phyloP scores from a whole-genome alignment of 2,797 vertebrate genomes.

The Streptopelia turtur region DNA sequence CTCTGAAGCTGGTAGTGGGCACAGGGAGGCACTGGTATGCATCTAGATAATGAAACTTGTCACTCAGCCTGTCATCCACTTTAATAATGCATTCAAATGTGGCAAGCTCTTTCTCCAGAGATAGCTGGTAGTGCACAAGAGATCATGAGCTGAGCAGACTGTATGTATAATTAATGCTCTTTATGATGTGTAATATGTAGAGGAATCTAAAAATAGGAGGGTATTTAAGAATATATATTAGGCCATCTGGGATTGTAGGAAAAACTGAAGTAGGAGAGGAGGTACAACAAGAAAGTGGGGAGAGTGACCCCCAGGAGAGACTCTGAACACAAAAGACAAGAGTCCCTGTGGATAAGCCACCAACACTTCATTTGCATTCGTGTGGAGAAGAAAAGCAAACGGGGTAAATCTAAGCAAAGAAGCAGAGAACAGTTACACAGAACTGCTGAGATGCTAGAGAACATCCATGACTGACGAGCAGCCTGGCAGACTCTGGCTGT shows the following conservation, averaged over 20 bases:
- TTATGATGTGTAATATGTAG: not conserved
- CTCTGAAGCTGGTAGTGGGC: not conserved
- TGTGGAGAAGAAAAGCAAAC: not conserved
- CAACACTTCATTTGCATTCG: not conserved
- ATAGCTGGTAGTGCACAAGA: not conserved
- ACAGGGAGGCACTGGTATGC: not conserved
- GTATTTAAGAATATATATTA: not conserved
- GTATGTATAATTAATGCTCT: conserved; percentile 41
- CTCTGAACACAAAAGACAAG: not conserved
- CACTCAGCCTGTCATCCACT: not conserved
- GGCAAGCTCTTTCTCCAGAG: conserved; percentile 18
- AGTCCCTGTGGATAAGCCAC: not conserved
- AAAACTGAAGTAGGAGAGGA: not conserved
- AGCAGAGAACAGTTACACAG: not conserved
- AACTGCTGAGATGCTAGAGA: not conserved
- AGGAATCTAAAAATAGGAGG: conserved; percentile 35
- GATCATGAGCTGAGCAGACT: conserved; percentile 16
- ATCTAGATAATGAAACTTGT: not conserved
- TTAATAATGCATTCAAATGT: conserved; percentile 9
- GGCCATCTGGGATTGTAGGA: not conserved
- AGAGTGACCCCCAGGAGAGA: not conserved
- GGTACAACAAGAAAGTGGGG: not conserved
- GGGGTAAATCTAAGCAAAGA: not conserved
- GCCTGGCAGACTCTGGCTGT: not conserved
- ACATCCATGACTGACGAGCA: not conserved